phyloP scores from a whole-genome alignment of 2,113 vertebrate genomes.

The Hydrochoerus hydrochaeris region DNA sequence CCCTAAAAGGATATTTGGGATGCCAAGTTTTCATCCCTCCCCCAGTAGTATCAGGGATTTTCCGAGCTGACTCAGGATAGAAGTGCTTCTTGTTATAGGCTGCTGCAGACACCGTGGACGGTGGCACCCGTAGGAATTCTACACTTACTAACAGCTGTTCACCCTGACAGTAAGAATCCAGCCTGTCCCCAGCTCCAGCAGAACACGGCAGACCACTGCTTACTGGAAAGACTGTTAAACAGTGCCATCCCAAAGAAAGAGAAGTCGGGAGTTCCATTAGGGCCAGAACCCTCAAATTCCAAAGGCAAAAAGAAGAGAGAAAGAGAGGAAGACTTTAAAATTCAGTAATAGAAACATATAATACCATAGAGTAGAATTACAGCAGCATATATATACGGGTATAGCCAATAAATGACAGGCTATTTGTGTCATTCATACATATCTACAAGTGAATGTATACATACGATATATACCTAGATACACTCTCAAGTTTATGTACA shows the following conservation, averaged over 20 bases:
- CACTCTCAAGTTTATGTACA: not conserved
- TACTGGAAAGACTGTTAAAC: not conserved
- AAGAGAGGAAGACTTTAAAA: conserved; percentile 15
- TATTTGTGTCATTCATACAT: not conserved
- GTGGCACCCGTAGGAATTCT: not conserved
- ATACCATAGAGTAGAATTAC: not conserved
- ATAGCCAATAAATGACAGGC: not conserved
- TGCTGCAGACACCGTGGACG: not conserved
- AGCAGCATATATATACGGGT: not conserved
- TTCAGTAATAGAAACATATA: not conserved
- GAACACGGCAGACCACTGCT: not conserved
- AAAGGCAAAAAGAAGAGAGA: not conserved
- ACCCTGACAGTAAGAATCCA: not conserved
- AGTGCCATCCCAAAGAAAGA: not conserved
- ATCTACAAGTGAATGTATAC: not conserved
- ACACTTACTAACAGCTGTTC: not conserved
- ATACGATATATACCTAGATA: not conserved
- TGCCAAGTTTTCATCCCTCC: not conserved
- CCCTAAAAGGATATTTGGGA: not conserved
- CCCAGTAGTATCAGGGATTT: not conserved
- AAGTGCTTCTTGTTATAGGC: not conserved
- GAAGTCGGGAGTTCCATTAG: not conserved
- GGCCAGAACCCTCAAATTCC: not conserved
- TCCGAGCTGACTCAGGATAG: not conserved
- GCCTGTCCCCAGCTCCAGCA: not conserved